Evolutionary conservation across 2,888 invertebrate species (phyloP), one percentile per base, ranked within the genome.

Genomic region (Diplolepis rosae): DNA sequence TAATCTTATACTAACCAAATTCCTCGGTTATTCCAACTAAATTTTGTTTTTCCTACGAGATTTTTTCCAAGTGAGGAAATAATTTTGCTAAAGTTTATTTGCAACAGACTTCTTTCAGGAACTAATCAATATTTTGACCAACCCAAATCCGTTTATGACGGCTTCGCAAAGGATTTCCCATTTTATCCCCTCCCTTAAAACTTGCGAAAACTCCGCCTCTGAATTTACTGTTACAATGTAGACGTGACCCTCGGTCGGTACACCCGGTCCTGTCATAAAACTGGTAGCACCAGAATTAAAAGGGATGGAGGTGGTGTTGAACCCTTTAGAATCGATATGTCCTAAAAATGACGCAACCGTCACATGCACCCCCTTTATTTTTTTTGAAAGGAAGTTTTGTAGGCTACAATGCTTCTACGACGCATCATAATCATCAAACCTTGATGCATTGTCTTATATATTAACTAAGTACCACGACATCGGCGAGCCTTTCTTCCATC

Each of bases 221-320:
- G 4, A 39, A 61, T 27, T 39, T 22, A n/a, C 24, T 39, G 61
- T 24, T 61, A 35, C 39, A 61, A 61, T 61, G 39, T 32, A 11
- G 13, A 22, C 35, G 39, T 39, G 39, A 61, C 39, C 61, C 61
- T 42, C 39, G 61, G 24, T 27, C 39, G 15, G 13, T 39, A 15
- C n/a, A 56, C 24, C n/a, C 52, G 24, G 51, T 45, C 45, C 7
- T 27, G 1, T n/a, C n/a, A 22, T 22, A 22, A 32, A 13, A 56
- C 22, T 56, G 18, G 56, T 35, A 35, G 35, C 39, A 39, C 22
- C 35, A 61, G 39, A 24, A 3, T 42, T 39, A 27, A 42, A 27
- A 61, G 61, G 61, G 61, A 27, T 39, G 39, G 39, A 24, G 24
- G 24, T 61, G 61, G 24, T 61, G n/a, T 61, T 61, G 27, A 61